These are phyloP conservation scores for Naso thynnoides DNA, from an alignment of 2,797 vertebrate genomes.

Conservation along the genomic window DNA sequence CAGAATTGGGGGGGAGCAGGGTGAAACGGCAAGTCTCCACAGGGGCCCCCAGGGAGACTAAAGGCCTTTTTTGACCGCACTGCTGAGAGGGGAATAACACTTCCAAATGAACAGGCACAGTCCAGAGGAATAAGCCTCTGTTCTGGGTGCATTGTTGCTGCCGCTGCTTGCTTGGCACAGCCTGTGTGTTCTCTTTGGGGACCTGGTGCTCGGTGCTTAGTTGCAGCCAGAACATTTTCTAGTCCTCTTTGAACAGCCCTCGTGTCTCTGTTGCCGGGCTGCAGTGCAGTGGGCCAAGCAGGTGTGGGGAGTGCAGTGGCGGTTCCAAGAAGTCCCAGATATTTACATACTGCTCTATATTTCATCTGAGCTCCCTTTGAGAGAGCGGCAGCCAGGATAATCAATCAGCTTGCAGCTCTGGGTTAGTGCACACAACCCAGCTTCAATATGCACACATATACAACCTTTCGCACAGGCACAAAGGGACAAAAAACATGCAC, in stretches of 20 bases:
- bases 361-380: slow-evolving; percentile 72
- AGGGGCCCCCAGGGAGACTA: slow-evolving; percentile 71
- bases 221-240: slow-evolving; percentile 73
- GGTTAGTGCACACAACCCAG: slow-evolving; percentile 53
- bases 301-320: slow-evolving; percentile 48
- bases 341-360: slow-evolving; percentile 78
- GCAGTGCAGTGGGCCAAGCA: slow-evolving; percentile 64
- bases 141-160: slow-evolving; percentile 76
- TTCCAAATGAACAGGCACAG: slow-evolving; percentile 84
- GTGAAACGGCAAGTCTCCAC: slow-evolving; percentile 62
- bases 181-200: slow-evolving; percentile 70
- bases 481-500: slow-evolving; percentile 5
- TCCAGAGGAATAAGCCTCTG: slow-evolving; percentile 79
- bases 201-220: slow-evolving; percentile 70
- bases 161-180: slow-evolving; percentile 71
- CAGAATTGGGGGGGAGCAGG: background rate
- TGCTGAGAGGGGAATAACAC: slow-evolving; percentile 81
- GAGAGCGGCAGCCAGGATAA: slow-evolving; percentile 68
- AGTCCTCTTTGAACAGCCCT: slow-evolving; percentile 65
- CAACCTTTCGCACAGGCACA: slow-evolving; percentile 5
- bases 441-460: slow-evolving; percentile 33
- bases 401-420: slow-evolving; percentile 77
- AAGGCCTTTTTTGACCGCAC: slow-evolving; percentile 80
- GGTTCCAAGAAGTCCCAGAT: slow-evolving; percentile 63
- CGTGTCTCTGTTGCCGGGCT: slow-evolving; percentile 54